Evolutionary conservation across 2,113 vertebrate genomes (phyloP), one percentile per base, ranked within the genome.

Genomic region (Oncorhynchus keta): DNA sequence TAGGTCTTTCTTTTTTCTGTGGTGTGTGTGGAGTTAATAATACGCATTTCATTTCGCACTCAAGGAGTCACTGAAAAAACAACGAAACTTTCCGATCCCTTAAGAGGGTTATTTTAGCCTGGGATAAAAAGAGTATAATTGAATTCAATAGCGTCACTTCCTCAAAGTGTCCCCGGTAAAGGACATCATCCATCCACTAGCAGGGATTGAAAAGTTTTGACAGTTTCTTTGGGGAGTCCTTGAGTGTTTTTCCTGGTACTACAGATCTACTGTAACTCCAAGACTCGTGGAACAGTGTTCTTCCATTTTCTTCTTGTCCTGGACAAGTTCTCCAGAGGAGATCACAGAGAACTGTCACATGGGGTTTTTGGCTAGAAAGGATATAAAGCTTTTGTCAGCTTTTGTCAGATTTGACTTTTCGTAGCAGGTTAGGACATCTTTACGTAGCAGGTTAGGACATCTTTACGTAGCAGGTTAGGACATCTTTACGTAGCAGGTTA

Each of bases 191-290:
- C 12, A 14, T 57, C 67, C 13, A 57, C 18, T 11, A 2, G 8
- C 79, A 81, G 81, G 84, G 81, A 78, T 68, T 89, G 71, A 84
- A 83, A 84, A 77, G 81, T 78, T 79, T 75, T 84, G 5, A 61
- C 20, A 0, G 4, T 82, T 73, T 51, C 16, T 51, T 16, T 5
- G 5, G 14, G 14, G 5, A 4, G 14, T 72, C 57, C 85, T 91
- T 92, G 90, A 93, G 91, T 91, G 92, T 86, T 86, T 39, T 76
- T 70, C 79, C 79, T 39, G 9, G 39, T 39, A 39, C 39, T 71
- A 80, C 92, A 90, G 89, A 93, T 92, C 92, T 93, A 88, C 92
- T 93, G 91, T 91, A 88, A 86, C 93, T 94, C 93, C 75, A 74
- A 72, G 71, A 28, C 78, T 74, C 49, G 78, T 81, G 70, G 80